Evolutionary conservation across 2,113 vertebrate genomes (phyloP).

Genomic region (Coptodon bakossiorum): DNA sequence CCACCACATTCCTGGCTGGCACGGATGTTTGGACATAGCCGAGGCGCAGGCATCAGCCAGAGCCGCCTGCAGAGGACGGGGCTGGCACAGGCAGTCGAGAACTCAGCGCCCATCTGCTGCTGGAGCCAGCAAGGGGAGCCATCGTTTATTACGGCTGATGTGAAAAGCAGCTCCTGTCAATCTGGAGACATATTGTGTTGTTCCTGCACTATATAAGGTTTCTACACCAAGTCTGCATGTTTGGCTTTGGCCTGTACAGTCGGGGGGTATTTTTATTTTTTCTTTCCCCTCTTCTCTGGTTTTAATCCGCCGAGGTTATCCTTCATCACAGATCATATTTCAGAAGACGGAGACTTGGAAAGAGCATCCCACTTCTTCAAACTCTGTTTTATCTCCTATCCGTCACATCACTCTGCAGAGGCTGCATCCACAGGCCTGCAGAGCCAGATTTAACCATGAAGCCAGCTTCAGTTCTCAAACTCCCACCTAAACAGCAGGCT

Average conservation of each 20-base stretch:
- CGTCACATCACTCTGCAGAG: slow-evolving; percentile 4
- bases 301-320: slow-evolving; percentile 5
- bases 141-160: slow-evolving; percentile 47
- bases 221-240: background rate
- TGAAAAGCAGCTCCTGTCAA: slow-evolving; percentile 43
- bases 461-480: background rate
- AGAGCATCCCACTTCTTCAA: background rate
- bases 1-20: slow-evolving; percentile 42
- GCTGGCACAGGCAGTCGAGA: slow-evolving; percentile 11
- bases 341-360: background rate
- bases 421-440: background rate
- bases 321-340: slow-evolving; percentile 20
- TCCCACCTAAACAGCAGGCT: slow-evolving; percentile 8
- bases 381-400: slow-evolving; percentile 34
- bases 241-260: background rate
- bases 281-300: background rate
- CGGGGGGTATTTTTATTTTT: background rate
- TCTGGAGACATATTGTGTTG: slow-evolving; percentile 17
- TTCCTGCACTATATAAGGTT: background rate
- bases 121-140: background rate
- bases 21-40: slow-evolving; percentile 12
- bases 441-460: slow-evolving; percentile 1
- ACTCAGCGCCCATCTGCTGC: slow-evolving; percentile 44
- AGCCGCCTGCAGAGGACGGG: slow-evolving; percentile 26
- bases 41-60: slow-evolving; percentile 12